A percentile compares a stretch with the other conserved stretches of the same genome.
Evolutionary conservation across 35 echinoderm and acorn worm genomes (phyloP).

Genomic region (Acanthaster planci): DNA sequence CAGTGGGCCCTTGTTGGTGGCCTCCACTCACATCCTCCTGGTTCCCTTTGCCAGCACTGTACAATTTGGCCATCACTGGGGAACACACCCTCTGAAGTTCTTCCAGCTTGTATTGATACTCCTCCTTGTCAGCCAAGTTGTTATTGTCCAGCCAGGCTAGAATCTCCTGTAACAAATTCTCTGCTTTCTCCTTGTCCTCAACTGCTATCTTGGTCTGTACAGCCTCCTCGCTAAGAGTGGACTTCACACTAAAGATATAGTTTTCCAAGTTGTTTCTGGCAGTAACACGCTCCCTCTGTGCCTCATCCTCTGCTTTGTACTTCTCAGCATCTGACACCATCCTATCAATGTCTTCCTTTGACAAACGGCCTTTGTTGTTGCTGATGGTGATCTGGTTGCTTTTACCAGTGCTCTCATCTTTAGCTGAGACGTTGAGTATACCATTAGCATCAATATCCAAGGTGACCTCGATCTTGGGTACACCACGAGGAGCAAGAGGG

Average conservation of each 20-base stretch:
- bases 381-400: slow-evolving; percentile 88
- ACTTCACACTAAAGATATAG: slow-evolving; percentile 85
- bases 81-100: slow-evolving; percentile 88
- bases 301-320: slow-evolving; percentile 89
- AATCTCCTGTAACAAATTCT: slow-evolving; percentile 69
- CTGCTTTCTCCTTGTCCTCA: slow-evolving; percentile 69
- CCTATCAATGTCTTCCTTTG: slow-evolving; percentile 80
- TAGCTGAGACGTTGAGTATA: slow-evolving; percentile 92
- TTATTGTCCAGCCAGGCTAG: slow-evolving; percentile 86
- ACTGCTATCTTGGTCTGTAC: slow-evolving; percentile 55
- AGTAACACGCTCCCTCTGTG: slow-evolving; percentile 57
- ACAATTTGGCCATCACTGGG: slow-evolving; percentile 91
- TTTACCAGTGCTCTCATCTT: slow-evolving; percentile 84
- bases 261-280: slow-evolving; percentile 83
- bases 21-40: background rate
- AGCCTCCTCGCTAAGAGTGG: slow-evolving; percentile 62
- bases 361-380: slow-evolving; percentile 93
- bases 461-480: slow-evolving; percentile 95
- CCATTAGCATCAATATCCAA: slow-evolving; percentile 98
- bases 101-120: slow-evolving; percentile 74
- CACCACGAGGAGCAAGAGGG: slow-evolving; percentile 91
- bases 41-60: slow-evolving; percentile 28
- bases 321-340: slow-evolving; percentile 81
- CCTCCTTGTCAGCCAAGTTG: slow-evolving; percentile 81
- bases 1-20: slow-evolving; percentile 54